A percentile compares a stretch with the other conserved stretches of the same genome.
phyloP scores from a whole-genome alignment of 2,797 vertebrate genomes.

The Gallinago solitaria region DNA sequence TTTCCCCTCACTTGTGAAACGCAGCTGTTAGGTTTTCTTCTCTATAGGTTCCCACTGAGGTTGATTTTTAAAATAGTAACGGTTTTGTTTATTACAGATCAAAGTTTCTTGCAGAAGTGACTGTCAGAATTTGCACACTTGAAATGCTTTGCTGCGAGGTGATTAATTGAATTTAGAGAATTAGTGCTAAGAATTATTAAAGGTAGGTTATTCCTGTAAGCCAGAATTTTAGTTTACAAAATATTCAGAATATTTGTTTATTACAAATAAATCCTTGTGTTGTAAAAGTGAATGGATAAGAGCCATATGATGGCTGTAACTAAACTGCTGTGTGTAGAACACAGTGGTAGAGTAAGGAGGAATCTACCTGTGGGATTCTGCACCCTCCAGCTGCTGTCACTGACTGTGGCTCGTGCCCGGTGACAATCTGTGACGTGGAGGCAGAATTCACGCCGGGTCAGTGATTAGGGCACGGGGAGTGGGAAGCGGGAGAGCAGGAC shows the following conservation, averaged over 20 bases:
- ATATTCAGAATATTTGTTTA: not conserved
- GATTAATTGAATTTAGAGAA: not conserved
- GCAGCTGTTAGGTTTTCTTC: not conserved
- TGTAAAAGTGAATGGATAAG: not conserved
- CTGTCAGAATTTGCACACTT: not conserved
- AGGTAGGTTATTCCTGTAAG: not conserved
- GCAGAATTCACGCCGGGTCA: not conserved
- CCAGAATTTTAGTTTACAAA: not conserved
- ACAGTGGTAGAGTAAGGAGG: not conserved
- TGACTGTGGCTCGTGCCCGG: not conserved
- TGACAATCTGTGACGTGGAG: not conserved
- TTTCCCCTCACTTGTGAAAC: not conserved
- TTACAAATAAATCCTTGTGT: not conserved
- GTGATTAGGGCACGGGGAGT: not conserved
- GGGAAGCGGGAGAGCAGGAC: not conserved
- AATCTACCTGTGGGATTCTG: not conserved
- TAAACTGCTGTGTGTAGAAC: not conserved
- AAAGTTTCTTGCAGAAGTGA: not conserved
- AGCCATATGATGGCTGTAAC: not conserved
- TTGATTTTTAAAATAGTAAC: not conserved
- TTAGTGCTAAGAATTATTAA: not conserved
- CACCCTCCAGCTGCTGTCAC: not conserved
- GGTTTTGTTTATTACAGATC: not conserved
- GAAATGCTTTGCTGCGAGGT: not conserved
- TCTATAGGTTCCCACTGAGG: not conserved